phyloP scores from a whole-genome alignment of 2,113 vertebrate species.

The Periophthalmus modestus region DNA sequence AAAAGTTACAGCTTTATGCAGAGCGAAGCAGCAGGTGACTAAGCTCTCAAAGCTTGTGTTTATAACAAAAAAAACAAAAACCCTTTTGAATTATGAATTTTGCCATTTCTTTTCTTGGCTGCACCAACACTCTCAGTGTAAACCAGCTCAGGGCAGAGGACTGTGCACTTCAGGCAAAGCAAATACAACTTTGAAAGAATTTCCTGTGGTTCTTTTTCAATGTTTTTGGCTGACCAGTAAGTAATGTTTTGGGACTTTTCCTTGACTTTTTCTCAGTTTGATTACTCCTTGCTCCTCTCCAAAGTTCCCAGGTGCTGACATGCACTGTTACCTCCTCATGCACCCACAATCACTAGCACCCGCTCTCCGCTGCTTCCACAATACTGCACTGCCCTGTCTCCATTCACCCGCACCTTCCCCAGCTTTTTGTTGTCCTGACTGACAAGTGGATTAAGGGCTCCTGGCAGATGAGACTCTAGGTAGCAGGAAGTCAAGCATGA shows the following conservation, averaged over 20 bases:
- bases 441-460: constrained; percentile 72
- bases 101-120: constrained; percentile 17
- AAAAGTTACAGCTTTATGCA: not conserved
- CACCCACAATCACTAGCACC: constrained; percentile 21
- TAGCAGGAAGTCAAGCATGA: constrained; percentile 67
- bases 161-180: not conserved
- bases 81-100: constrained; percentile 31
- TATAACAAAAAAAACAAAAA: not conserved
- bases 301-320: constrained; percentile 19
- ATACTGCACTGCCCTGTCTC: constrained; percentile 34
- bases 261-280: not conserved
- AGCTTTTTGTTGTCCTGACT: constrained; percentile 68
- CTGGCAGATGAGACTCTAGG: constrained; percentile 61
- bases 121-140: constrained; percentile 13
- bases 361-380: constrained; percentile 24
- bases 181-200: not conserved
- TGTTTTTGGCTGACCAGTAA: not conserved
- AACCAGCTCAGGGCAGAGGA: not conserved
- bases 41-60: not conserved
- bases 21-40: not conserved
- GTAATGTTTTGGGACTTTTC: constrained; percentile 1
- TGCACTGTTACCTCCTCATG: constrained; percentile 33
- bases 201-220: not conserved
- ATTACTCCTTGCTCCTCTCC: not conserved
- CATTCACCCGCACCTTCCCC: constrained; percentile 50